Evolutionary conservation across 2,888 invertebrate genomes (phyloP).

Genomic region (Drosophila niveifrons): DNA sequence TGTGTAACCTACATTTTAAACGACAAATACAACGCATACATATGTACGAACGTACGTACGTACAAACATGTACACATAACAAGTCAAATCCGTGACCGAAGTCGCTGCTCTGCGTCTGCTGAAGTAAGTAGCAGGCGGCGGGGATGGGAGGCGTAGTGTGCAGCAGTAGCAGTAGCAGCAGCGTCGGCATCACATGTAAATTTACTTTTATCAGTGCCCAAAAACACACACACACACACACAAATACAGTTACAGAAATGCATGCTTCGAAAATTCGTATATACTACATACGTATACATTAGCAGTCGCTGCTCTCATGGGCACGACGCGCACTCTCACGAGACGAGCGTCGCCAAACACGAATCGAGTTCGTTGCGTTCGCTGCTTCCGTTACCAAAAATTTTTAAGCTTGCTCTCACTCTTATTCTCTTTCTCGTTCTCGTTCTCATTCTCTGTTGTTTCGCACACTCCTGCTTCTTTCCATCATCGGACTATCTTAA

Average conservation of each 20-base stretch:
- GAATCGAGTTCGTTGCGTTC: slow-evolving; percentile 54
- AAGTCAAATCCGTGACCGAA: slow-evolving; percentile 73
- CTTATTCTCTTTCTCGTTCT: slow-evolving; percentile 6
- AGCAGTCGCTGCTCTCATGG: slow-evolving; percentile 61
- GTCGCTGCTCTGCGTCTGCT: slow-evolving; percentile 23
- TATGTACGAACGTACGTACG: slow-evolving; percentile 6
- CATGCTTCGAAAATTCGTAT: slow-evolving; percentile 58
- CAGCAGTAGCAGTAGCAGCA: background rate
- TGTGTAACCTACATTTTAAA: slow-evolving; percentile 81
- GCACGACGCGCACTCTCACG: slow-evolving; percentile 64
- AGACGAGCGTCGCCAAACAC: slow-evolving; percentile 57
- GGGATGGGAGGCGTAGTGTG: slow-evolving; percentile 9
- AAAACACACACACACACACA: slow-evolving; percentile 41
- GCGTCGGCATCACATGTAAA: slow-evolving; percentile 63
- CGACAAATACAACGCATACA: slow-evolving; percentile 53
- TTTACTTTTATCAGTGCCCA: slow-evolving; percentile 73
- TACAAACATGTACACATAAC: slow-evolving; percentile 33
- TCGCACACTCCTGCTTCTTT: slow-evolving; percentile 5
- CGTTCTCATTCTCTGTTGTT: background rate
- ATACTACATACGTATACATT: slow-evolving; percentile 49
- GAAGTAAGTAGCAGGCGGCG: slow-evolving; percentile 8
- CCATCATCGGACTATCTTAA: slow-evolving; percentile 7
- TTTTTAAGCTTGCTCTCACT: slow-evolving; percentile 9
- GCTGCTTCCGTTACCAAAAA: slow-evolving; percentile 34
- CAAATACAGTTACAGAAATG: slow-evolving; percentile 14